Base-by-base conservation (phyloP, 2,797 vertebrate species). In the Jordanella pulchra region DNA sequence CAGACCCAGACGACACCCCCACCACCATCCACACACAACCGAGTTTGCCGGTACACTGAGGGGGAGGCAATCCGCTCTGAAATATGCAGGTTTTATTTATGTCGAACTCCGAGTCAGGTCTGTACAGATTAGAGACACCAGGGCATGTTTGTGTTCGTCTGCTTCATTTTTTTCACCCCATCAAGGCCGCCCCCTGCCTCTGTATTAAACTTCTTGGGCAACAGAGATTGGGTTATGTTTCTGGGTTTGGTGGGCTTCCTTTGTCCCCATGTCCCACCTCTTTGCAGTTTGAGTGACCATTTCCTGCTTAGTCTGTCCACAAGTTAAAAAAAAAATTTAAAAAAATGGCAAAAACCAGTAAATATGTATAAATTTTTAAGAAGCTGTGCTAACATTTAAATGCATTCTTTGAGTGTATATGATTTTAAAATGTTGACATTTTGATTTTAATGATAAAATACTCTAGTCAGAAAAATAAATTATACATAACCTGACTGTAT, bases 351-450 rank as follows among this genome's bases (percentile, higher is more conserved):
- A 93, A 92, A 92, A 93, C 93, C 91, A 87, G 94, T 97, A 97
- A 95, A 97, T 97, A 97, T 97, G 96, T 97, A 97, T 96, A 97
- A 94, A 96, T 94, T 96, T 93, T 94, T 95, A 96, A 96, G 95
- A 94, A 96, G 95, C 95, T 85, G 94, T 96, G 95, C 96, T 97
- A 94, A 97, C 96, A 95, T 93, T 95, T 94, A 92, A 95, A 95
- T 95, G 95, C 95, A 85, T 96, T 94, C 90, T 96, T 63, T 96
- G 94, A 94, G 93, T 95, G 97, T 97, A 96, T 96, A 97, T 97
- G 96, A 97, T 97, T 97, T 97, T 96, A 96, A 97, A 97, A 95
- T 95, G 95, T 96, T 96, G 96, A 97, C 94, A 94, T 95, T 95
- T 95, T 90, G 94, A 96, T 97, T 95, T 95, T 96, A 91, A 93